phyloP scores from a whole-genome alignment of 2,113 vertebrate species.

The Mirounga angustirostris region DNA sequence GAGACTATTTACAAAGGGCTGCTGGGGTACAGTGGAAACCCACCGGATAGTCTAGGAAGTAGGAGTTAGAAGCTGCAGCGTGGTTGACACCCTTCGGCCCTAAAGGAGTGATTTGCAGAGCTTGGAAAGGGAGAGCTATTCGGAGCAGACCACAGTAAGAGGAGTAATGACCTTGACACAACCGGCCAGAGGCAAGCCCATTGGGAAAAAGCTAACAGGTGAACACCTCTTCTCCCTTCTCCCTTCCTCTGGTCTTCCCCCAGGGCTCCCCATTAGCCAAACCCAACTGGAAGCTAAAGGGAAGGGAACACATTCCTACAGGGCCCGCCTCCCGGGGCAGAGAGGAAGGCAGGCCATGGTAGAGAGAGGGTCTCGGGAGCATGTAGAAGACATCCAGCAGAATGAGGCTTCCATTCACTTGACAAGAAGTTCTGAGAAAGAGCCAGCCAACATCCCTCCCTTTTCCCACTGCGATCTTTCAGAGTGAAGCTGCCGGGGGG shows the following conservation, averaged over 20 bases:
- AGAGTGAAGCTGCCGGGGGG: neutral
- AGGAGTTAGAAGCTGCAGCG: neutral
- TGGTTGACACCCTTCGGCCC: neutral
- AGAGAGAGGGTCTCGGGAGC: neutral
- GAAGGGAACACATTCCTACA: neutral
- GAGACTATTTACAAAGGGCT: slow-evolving; percentile 1
- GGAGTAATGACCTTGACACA: neutral
- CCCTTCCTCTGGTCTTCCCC: slow-evolving; percentile 6
- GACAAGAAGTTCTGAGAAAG: neutral
- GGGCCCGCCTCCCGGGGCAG: neutral
- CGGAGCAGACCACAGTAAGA: neutral
- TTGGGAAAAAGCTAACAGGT: neutral
- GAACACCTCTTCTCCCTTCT: neutral
- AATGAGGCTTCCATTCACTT: neutral
- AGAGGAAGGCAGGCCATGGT: neutral
- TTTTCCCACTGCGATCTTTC: neutral
- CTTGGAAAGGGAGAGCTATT: neutral
- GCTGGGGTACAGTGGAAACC: neutral
- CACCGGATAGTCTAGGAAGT: neutral
- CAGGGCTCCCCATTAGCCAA: neutral
- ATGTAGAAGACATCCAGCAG: neutral
- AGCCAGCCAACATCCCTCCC: neutral
- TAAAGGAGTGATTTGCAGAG: neutral
- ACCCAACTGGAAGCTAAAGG: neutral
- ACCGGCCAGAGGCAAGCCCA: neutral